These are phyloP conservation scores for Papilio helenus DNA, from an alignment of 1,140 invertebrate species.

Conservation along the genomic window DNA sequence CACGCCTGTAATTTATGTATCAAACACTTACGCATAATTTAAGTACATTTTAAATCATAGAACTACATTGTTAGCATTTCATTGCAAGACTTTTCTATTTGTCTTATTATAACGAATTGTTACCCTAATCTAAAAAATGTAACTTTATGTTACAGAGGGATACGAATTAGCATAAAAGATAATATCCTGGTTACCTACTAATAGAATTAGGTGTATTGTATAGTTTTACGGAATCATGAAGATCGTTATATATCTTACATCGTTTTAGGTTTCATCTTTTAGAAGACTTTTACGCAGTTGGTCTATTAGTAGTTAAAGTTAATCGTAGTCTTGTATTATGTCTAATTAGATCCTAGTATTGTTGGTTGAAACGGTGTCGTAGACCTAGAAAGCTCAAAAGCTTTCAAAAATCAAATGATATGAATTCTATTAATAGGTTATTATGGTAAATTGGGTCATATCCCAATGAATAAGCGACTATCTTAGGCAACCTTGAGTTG, in stretches of 20 bases:
- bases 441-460: conserved; percentile 79
- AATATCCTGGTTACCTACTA: background rate
- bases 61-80: background rate
- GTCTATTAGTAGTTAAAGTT: background rate
- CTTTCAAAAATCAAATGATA: conserved; percentile 20
- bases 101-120: background rate
- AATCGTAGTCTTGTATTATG: background rate
- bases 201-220: too few relatives aligned
- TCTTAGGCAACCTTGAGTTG: conserved; percentile 80
- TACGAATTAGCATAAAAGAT: background rate
- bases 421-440: conserved; percentile 59
- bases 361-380: background rate
- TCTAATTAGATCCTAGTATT: background rate
- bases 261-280: too few relatives aligned
- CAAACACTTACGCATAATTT: conserved; percentile 40
- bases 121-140: background rate
- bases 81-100: background rate
- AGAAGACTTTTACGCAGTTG: too few relatives aligned
- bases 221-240: too few relatives aligned
- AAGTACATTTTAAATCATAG: conserved; percentile 34
- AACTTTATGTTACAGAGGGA: background rate
- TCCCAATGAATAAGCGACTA: conserved; percentile 77
- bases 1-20: conserved; percentile 53
- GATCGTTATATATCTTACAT: too few relatives aligned
- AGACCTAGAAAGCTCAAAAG: conserved; percentile 9